These are phyloP conservation scores for Petrosia ficiformis DNA, from an alignment of 37 sponge, comb jelly and placozoan species.

Conservation along the genomic window DNA sequence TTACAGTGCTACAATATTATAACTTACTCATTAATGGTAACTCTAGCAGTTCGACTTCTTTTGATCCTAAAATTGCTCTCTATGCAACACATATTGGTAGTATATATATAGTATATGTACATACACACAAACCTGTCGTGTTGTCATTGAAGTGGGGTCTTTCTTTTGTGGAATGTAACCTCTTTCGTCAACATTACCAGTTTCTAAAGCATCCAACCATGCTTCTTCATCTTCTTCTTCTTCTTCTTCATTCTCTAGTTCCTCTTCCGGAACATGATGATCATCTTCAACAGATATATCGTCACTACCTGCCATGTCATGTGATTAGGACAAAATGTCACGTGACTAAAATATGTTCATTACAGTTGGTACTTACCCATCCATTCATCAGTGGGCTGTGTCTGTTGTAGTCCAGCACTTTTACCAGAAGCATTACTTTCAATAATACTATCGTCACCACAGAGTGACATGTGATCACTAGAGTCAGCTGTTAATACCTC, in stretches of 20 bases:
- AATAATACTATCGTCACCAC: too few relatives aligned
- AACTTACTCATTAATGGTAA: slow-evolving; percentile 20
- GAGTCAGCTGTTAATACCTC: slow-evolving; percentile 1
- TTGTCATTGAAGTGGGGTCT: slow-evolving; percentile 40
- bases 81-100: not conserved
- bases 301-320: not conserved
- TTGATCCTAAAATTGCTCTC: slow-evolving; percentile 47
- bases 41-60: slow-evolving; percentile 25
- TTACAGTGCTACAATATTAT: not conserved
- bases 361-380: not conserved
- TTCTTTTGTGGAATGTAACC: slow-evolving; percentile 72
- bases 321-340: not conserved
- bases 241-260: not conserved
- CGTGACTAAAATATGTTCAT: not conserved
- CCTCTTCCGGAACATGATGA: not conserved
- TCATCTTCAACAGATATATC: slow-evolving; percentile 3
- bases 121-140: too few relatives aligned
- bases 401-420: too few relatives aligned
- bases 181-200: slow-evolving; percentile 65
- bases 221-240: slow-evolving; percentile 67
- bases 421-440: too few relatives aligned
- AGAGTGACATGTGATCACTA: too few relatives aligned
- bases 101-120: not conserved
- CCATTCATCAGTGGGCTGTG: too few relatives aligned
- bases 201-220: slow-evolving; percentile 77